phyloP scores from a whole-genome alignment of 2,888 invertebrate genomes.

The Morinoia aosen region DNA sequence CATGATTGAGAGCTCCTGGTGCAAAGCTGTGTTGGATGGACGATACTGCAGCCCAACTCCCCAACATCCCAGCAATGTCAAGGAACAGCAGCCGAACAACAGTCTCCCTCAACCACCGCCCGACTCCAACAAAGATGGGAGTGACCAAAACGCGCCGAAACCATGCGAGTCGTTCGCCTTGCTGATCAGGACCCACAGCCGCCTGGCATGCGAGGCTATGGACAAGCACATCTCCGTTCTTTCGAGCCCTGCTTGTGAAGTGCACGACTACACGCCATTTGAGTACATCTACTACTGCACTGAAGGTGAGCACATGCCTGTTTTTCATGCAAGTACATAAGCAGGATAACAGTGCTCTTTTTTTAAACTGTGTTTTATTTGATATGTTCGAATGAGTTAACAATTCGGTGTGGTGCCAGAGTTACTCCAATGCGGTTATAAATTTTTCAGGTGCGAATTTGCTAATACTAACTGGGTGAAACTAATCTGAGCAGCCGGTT shows the following conservation, averaged over 20 bases:
- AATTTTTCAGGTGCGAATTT: not conserved
- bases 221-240: constrained; percentile 16
- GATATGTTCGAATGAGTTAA: not conserved
- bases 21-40: not conserved
- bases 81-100: no score
- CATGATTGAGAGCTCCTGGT: constrained; percentile 35
- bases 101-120: not conserved
- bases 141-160: not conserved
- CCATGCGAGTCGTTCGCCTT: constrained; percentile 14
- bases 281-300: constrained; percentile 29
- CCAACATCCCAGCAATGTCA: not conserved
- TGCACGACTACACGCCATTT: constrained; percentile 18
- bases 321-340: not conserved
- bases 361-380: not conserved
- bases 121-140: not conserved
- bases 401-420: not conserved
- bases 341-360: not conserved
- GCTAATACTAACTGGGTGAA: not conserved
- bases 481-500: not conserved
- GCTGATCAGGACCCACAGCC: not conserved
- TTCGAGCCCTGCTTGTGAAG: not conserved
- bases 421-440: not conserved
- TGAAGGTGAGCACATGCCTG: constrained; percentile 12
- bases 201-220: constrained; percentile 13
- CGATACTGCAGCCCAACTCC: constrained; percentile 13